Conservation (phyloP, 2,113 vertebrate genomes). For the Psephotus haematonotus region DNA sequence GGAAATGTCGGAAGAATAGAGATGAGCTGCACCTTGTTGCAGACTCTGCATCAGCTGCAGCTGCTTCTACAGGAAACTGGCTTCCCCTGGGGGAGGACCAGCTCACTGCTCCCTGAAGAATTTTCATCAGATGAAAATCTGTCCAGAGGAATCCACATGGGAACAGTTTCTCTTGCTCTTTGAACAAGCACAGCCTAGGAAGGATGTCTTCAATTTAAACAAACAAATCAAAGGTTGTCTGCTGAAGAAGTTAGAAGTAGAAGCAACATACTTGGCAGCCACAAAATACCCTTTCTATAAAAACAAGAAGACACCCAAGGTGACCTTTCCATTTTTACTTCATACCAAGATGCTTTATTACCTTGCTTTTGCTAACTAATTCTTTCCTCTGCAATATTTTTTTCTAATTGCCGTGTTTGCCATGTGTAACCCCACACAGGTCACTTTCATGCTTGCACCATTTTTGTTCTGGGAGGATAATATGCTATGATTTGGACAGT, state of each 20-base stretch:
- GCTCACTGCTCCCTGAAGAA: background rate
- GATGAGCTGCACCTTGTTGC: slow-evolving; percentile 2
- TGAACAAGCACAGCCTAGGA: background rate
- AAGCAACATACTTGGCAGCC: background rate
- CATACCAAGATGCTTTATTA: background rate
- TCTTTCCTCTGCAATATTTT: background rate
- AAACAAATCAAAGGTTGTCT: background rate
- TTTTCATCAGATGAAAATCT: background rate
- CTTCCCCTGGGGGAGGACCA: background rate
- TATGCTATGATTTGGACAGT: no score
- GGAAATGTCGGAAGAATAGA: background rate
- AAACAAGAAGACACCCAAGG: background rate
- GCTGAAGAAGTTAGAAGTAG: background rate
- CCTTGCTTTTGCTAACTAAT: background rate
- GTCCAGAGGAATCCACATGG: background rate
- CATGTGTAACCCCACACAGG: no score
- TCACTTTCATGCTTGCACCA: background rate
- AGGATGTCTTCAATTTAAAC: background rate
- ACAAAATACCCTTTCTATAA: background rate
- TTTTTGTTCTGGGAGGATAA: background rate
- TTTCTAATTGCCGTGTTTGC: background rate
- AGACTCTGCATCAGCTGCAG: background rate
- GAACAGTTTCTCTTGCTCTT: background rate
- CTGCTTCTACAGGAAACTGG: background rate
- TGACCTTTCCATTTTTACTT: background rate